Percentiles rank a stretch among this genome's conserved stretches.
Evolutionary conservation across 2,797 vertebrate genomes (phyloP).

Genomic region (Pipistrellus pipistrellus): DNA sequence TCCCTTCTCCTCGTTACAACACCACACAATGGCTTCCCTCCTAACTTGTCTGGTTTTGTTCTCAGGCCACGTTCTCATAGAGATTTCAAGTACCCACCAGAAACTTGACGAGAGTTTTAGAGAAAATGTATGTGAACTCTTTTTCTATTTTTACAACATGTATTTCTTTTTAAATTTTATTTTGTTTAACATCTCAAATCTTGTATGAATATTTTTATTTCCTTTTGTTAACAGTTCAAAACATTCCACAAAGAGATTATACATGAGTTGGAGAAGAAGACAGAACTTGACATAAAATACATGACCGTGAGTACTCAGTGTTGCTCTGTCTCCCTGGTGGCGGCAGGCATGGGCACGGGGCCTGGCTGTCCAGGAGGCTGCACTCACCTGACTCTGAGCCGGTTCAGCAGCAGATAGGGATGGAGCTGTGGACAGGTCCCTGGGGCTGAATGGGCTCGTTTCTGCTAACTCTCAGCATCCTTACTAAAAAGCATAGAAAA

Average conservation of each 20-base stretch:
- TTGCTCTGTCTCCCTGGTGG: not conserved
- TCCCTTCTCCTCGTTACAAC: not conserved
- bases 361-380: not conserved
- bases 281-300: slow-evolving; percentile 97
- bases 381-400: not conserved
- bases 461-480: not conserved
- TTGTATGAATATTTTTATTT: slow-evolving; percentile 67
- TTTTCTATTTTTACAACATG: slow-evolving; percentile 61
- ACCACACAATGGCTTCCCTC: not conserved
- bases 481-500: slow-evolving; percentile 8
- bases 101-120: slow-evolving; percentile 94
- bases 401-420: not conserved
- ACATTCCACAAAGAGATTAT: slow-evolving; percentile 96
- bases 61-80: slow-evolving; percentile 95
- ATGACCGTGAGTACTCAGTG: slow-evolving; percentile 94
- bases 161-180: not conserved
- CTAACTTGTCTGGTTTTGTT: slow-evolving; percentile 77
- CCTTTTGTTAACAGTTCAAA: slow-evolving; percentile 92
- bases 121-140: slow-evolving; percentile 94
- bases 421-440: not conserved
- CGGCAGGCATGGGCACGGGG: rapidly evolving
- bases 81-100: slow-evolving; percentile 95
- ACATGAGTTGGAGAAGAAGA: slow-evolving; percentile 97
- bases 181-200: slow-evolving; percentile 59
- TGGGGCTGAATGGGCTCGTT: not conserved